Evolutionary conservation across 2,797 vertebrate genomes (phyloP), one percentile per base, ranked within the genome.

Genomic region (Syngnathus rostellatus): DNA sequence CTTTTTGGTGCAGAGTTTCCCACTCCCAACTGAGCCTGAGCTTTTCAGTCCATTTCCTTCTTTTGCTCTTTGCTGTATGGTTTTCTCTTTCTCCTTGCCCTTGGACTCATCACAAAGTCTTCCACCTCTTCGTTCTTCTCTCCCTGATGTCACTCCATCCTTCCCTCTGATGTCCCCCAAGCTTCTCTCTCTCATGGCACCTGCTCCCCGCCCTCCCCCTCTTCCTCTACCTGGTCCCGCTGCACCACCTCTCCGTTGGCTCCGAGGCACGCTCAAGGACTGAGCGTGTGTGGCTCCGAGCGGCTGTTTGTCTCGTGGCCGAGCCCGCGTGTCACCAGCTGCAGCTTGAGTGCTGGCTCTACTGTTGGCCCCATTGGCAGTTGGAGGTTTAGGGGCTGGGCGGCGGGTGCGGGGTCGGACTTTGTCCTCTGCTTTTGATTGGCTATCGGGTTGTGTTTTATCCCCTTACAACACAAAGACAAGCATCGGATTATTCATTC

Each of bases 381-480:
- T 88, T 12, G 84, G 76, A 0, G 87, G 83, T 88, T 95, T 96
- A 76, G 94, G 91, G 82, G 93, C 89, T 1, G 85, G 85, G 31
- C 92, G 91, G 74, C 92, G 91, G 74, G 91, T 91, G 83, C 85
- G 81, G 70, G 88, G 86, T 69, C 91, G 94, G 75, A 93, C 92
- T 78, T 94, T 95, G 88, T 92, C 91, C 90, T 95, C 94, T 62
- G 93, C 90, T 62, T 94, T 87, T 46, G 76, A 69, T 76, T 93
- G 89, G 77, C 89, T 83, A 0, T 91, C 92, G n/a, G 91, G 80
- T 50, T 93, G 88, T 1, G 89, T 92, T 82, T 88, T 90, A 74
- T 94, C 95, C 72, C 94, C 95, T 97, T 79, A 67, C 72, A 53
- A 78, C 65, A 69, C 55, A 76, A 76, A 71, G 37, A 74, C 59